phyloP scores from a whole-genome alignment of 2,113 vertebrate species.

The Pao palembangensis region DNA sequence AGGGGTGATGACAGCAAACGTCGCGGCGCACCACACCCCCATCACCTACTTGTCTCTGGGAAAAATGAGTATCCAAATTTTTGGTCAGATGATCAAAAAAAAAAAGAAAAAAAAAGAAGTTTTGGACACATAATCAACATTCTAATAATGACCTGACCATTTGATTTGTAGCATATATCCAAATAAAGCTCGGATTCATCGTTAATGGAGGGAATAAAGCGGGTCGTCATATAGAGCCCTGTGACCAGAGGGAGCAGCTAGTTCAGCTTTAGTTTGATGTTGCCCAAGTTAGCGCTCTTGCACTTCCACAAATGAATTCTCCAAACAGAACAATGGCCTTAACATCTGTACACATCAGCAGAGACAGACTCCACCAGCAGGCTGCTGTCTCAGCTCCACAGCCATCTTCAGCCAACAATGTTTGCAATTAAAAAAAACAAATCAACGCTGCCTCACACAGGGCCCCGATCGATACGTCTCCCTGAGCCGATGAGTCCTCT shows the following conservation, averaged over 20 bases:
- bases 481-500: slow-evolving; percentile 45
- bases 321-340: slow-evolving; percentile 60
- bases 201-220: no score
- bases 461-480: slow-evolving; percentile 54
- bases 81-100: no score
- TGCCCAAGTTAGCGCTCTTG: slow-evolving; percentile 37
- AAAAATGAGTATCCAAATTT: slow-evolving; percentile 4
- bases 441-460: slow-evolving; percentile 28
- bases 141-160: no score
- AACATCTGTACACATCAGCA: slow-evolving; percentile 49
- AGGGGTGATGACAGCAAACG: slow-evolving; percentile 12
- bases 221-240: no score
- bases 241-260: no score
- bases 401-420: slow-evolving; percentile 15
- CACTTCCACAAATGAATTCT: slow-evolving; percentile 55
- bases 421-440: slow-evolving; percentile 39
- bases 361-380: slow-evolving; percentile 33
- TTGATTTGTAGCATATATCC: no score
- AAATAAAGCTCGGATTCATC: no score
- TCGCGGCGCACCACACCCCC: slow-evolving; percentile 13
- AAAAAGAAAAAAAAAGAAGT: no score
- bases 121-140: no score
- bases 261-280: no score
- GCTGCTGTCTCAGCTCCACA: slow-evolving; percentile 35
- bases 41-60: slow-evolving; percentile 38